These are phyloP conservation scores for Phylloscopus whistleri DNA, from an alignment of 2,113 vertebrate genomes.

Conservation along the genomic window DNA sequence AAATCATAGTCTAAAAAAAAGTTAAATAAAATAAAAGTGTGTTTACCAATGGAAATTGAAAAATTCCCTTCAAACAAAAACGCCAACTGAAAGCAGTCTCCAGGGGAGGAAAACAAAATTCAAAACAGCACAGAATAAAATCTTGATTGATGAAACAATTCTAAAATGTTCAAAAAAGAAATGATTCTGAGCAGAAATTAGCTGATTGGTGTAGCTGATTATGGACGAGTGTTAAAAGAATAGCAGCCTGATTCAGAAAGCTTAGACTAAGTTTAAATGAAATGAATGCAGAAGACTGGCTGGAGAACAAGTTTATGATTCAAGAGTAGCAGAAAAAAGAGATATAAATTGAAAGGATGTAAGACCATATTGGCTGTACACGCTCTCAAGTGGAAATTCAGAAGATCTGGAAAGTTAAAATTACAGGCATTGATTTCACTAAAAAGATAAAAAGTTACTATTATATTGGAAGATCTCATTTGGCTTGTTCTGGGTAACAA, in stretches of 20 bases:
- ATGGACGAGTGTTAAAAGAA: background rate
- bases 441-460: background rate
- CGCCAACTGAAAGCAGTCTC: background rate
- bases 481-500: background rate
- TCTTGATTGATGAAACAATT: background rate
- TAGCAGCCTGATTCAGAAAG: background rate
- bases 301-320: background rate
- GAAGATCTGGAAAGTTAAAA: slow-evolving; percentile 3
- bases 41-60: background rate
- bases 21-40: background rate
- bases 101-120: background rate
- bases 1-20: background rate
- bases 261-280: background rate
- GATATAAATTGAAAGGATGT: background rate
- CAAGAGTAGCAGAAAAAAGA: background rate
- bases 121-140: background rate
- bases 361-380: background rate
- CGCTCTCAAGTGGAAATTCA: background rate
- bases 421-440: background rate
- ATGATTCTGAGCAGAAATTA: background rate
- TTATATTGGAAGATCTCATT: background rate
- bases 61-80: background rate
- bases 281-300: background rate
- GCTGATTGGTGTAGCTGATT: background rate
- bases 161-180: background rate